Percentiles rank a stretch among this genome's conserved stretches.
Conservation (phyloP, 2,113 vertebrate genomes). For the Psittacula cyanocephala region DNA sequence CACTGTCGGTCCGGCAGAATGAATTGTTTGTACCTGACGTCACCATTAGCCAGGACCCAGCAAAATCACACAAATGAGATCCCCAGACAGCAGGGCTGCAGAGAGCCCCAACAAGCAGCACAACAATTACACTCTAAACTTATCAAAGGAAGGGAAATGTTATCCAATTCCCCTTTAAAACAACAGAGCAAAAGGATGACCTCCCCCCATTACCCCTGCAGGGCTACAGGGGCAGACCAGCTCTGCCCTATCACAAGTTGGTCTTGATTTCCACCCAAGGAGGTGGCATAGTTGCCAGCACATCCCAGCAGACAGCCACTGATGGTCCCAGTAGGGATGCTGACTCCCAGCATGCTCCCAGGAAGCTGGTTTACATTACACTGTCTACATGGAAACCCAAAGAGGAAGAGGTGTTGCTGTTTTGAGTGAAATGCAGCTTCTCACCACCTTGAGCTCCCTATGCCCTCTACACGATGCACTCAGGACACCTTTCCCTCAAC, state of each 20-base stretch:
- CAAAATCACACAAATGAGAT: slow-evolving; percentile 28
- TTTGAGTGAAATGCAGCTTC: neutral
- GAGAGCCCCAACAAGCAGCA: neutral
- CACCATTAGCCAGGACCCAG: slow-evolving; percentile 25
- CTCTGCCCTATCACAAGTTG: neutral
- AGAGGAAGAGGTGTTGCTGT: neutral
- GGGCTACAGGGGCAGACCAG: neutral
- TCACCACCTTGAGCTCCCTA: neutral
- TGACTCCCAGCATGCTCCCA: neutral
- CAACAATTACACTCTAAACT: neutral
- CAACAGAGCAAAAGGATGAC: neutral
- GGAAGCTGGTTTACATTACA: neutral
- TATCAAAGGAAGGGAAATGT: neutral
- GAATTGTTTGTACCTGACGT: neutral
- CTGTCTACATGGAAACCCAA: neutral
- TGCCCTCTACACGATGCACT: accelerated
- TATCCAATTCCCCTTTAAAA: neutral
- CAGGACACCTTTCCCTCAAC: neutral
- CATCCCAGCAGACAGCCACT: neutral
- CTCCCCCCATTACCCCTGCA: neutral
- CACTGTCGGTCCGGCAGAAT: slow-evolving; percentile 21
- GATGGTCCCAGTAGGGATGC: neutral
- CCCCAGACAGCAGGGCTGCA: neutral
- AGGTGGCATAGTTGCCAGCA: neutral
- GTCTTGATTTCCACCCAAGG: neutral